A percentile compares a stretch with the other conserved stretches of the same genome.
Conservation (phyloP, 2,113 vertebrate species). For the Stomatorhinus ivindoensis region DNA sequence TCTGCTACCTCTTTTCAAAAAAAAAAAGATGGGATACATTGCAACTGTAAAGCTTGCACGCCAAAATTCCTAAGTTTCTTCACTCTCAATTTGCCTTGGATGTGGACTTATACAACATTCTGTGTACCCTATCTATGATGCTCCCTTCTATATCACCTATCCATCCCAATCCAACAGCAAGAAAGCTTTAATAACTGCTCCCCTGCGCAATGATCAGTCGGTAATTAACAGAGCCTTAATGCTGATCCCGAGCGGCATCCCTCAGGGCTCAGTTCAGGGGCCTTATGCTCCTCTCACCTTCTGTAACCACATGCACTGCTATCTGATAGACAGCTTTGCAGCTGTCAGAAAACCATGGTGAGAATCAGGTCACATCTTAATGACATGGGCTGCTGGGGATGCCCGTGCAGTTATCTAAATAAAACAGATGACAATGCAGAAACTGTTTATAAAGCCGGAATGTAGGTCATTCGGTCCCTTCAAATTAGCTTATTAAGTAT, state of each 20-base stretch:
- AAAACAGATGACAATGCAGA: constrained; percentile 4
- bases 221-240: background rate
- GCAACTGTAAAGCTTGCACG: background rate
- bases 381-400: background rate
- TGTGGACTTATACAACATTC: background rate
- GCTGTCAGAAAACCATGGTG: background rate
- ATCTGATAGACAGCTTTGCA: background rate
- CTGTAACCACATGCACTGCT: background rate
- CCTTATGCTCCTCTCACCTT: background rate
- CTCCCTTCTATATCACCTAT: background rate
- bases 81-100: background rate
- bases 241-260: background rate
- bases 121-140: background rate
- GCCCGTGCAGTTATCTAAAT: background rate
- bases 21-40: background rate
- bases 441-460: background rate
- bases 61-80: background rate
- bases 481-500: background rate
- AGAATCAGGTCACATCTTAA: constrained; percentile 1
- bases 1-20: background rate
- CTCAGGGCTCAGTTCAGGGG: background rate
- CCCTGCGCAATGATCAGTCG: background rate
- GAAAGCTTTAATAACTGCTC: background rate
- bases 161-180: background rate
- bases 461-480: background rate